Base-by-base conservation (phyloP, 2,797 vertebrate genomes). In the Centroberyx gerrardi region DNA sequence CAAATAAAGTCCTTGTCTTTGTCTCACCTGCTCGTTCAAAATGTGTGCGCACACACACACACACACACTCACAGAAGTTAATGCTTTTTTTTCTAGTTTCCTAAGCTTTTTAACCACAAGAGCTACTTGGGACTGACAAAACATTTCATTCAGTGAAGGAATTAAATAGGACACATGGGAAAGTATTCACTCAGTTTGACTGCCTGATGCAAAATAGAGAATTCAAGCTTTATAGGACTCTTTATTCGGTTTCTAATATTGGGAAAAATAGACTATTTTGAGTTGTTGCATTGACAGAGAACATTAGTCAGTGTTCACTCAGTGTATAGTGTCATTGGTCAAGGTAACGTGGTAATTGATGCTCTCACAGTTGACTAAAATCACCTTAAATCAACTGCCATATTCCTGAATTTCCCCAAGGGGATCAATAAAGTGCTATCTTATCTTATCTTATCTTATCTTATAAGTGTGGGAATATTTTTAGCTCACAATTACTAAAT, bases 1-100 rank as follows among this genome's bases (percentile, higher is more conserved):
- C 18, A 49, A 66, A 62, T 29, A 42, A 54, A 22, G 8, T 61
- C 40, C 42, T 60, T 46, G 8, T 61, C 40, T 44, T 53, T 54
- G 38, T 48, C 42, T 44, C 14, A 14, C n/a, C 28, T 40, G 33
- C 8, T 67, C 53, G 49, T 56, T 49, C 3, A 51, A 42, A 59
- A 33, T 17, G 28, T 3, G 14, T 54, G 7, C 49, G 53, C 38
- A 6, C 38, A 40, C 38, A 18, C 6, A 15, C 33, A 27, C 51
- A 40, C 13, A 14, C 18, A 62, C 38, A 40, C 38, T 10, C 38
- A 40, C 8, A 40, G 8, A 40, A 40, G 10, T 44, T 13, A 14
- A 4, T 42, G 40, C 40, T 42, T 9, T 9, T 42, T 22, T 42
- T 42, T 42, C 3, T 4, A 44, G 12, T 14, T 44, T 14, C 42